These are phyloP conservation scores for Trichacis sp. DNA, from an alignment of 2,888 invertebrate species.

Conservation along the genomic window DNA sequence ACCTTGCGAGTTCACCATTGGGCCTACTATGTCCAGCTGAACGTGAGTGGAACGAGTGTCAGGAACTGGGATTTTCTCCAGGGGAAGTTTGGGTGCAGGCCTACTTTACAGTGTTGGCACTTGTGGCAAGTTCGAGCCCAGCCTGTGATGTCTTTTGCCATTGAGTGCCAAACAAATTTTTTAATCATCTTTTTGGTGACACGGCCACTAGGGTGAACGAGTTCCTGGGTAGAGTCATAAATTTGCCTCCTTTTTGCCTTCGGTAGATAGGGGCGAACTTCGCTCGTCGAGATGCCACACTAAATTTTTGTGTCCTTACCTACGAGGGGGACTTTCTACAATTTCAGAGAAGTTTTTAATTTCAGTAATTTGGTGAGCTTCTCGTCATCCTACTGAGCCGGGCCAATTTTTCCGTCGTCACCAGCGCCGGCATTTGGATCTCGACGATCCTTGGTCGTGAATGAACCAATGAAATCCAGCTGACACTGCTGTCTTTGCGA, in stretches of 20 bases:
- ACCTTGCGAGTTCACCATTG: slow-evolving; percentile 11
- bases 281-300: slow-evolving; percentile 23
- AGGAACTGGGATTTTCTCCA: neutral
- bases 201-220: neutral
- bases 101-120: slow-evolving; percentile 32
- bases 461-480: slow-evolving; percentile 30
- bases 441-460: slow-evolving; percentile 15
- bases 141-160: slow-evolving; percentile 58
- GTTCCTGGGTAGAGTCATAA: neutral
- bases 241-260: slow-evolving; percentile 13
- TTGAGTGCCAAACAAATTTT: slow-evolving; percentile 63
- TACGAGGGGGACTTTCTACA: neutral
- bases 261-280: slow-evolving; percentile 33
- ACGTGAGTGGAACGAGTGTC: slow-evolving; percentile 53
- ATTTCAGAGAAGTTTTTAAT: neutral
- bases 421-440: neutral
- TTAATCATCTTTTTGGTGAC: slow-evolving; percentile 45
- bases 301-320: neutral
- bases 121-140: slow-evolving; percentile 22
- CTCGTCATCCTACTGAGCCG: slow-evolving; percentile 11
- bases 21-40: slow-evolving; percentile 57
- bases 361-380: slow-evolving; percentile 8
- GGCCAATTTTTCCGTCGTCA: neutral
- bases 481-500: slow-evolving; percentile 29
- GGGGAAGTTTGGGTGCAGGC: neutral